Evolutionary conservation across 1,140 invertebrate genomes (phyloP).

Genomic region (Agrypnia vestita): DNA sequence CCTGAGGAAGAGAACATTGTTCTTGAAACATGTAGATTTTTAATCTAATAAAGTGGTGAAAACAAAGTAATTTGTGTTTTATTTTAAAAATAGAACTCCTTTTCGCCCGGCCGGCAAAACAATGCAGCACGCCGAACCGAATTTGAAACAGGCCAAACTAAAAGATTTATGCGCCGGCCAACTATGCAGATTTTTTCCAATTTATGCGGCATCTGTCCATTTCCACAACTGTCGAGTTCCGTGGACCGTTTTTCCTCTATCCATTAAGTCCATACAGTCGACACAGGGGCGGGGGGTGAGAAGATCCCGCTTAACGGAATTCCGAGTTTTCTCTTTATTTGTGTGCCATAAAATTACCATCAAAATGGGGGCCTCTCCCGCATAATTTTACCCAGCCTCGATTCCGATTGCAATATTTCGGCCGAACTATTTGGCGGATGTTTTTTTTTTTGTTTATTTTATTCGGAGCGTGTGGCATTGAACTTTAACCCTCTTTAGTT

Average conservation of each 20-base stretch:
- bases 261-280: constrained; percentile 33
- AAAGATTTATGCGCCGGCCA: too few relatives aligned
- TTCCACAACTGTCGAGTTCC: constrained; percentile 33
- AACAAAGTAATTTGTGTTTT: too few relatives aligned
- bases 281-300: not conserved
- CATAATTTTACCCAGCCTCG: constrained; percentile 28
- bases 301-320: constrained; percentile 23
- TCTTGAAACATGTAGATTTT: too few relatives aligned
- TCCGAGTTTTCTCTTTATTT: constrained; percentile 39
- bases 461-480: constrained; percentile 18
- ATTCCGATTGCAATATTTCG: constrained; percentile 35
- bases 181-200: constrained; percentile 13
- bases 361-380: constrained; percentile 19
- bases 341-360: constrained; percentile 42
- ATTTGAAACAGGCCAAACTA: too few relatives aligned
- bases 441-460: constrained; percentile 32
- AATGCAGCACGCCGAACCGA: too few relatives aligned
- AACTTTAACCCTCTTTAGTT: not conserved
- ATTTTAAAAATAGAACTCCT: too few relatives aligned
- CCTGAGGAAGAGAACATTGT: too few relatives aligned
- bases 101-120: too few relatives aligned
- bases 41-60: too few relatives aligned
- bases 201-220: constrained; percentile 19
- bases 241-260: constrained; percentile 36
- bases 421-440: not conserved